A percentile compares a stretch with the other conserved stretches of the same genome.
Evolutionary conservation across 2,113 vertebrate species (phyloP).

Genomic region (Apodemus sylvaticus): DNA sequence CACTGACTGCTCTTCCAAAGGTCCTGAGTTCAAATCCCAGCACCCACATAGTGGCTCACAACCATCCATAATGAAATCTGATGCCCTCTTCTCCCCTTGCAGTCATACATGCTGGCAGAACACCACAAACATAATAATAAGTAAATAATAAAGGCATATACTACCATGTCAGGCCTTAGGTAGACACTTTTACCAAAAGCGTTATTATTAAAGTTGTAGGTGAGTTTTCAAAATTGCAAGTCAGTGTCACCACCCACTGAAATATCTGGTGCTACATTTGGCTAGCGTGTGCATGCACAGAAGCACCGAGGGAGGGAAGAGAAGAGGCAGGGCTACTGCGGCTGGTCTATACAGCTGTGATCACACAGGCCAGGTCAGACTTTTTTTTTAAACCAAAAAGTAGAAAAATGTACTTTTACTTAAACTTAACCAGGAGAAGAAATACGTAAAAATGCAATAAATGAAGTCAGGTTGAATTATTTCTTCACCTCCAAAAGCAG

Average conservation of each 20-base stretch:
- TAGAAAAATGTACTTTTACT: background rate
- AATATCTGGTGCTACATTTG: background rate
- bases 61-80: too few species aligned
- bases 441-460: constrained; percentile 40
- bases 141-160: background rate
- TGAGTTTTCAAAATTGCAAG: constrained; percentile 24
- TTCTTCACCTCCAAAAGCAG: constrained; percentile 52
- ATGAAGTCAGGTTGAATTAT: constrained; percentile 15
- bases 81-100: too few species aligned
- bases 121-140: too few species aligned
- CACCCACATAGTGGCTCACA: too few species aligned
- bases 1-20: too few species aligned
- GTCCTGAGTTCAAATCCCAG: too few species aligned
- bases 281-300: background rate
- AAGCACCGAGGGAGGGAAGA: background rate
- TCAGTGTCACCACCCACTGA: background rate
- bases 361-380: background rate
- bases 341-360: background rate
- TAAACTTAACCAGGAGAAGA: constrained; percentile 38
- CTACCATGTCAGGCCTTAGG: background rate
- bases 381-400: background rate
- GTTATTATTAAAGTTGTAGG: background rate
- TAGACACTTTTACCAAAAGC: background rate
- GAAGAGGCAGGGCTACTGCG: background rate
- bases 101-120: too few species aligned